These are phyloP conservation scores for Linepithema humile DNA, from an alignment of 1,140 invertebrate species.

Conservation along the genomic window DNA sequence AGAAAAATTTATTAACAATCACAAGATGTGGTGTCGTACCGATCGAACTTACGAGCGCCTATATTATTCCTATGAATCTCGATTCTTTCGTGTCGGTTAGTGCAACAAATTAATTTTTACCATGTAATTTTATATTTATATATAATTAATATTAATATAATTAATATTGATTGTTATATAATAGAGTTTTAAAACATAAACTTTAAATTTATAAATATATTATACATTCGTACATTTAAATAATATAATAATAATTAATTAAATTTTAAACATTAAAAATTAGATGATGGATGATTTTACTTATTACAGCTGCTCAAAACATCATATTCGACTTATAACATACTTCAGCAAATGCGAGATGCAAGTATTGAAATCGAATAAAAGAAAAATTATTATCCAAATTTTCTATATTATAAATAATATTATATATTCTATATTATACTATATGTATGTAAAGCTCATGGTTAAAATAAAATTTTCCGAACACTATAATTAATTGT, in stretches of 20 bases:
- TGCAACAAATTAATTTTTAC: background rate
- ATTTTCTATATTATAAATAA: no score
- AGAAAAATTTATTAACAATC: conserved; percentile 45
- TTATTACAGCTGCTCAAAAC: conserved; percentile 59
- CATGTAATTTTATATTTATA: background rate
- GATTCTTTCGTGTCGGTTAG: conserved; percentile 58
- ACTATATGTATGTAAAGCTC: background rate
- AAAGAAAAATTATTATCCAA: background rate
- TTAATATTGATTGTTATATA: background rate
- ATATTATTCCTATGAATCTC: conserved; percentile 48
- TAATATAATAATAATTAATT: no score
- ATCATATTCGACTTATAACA: conserved; percentile 56
- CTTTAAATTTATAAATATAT: no score
- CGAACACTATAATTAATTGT: background rate
- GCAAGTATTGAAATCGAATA: background rate
- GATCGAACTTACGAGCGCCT: conserved; percentile 50
- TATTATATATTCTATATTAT: background rate
- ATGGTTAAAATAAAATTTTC: conserved; percentile 1
- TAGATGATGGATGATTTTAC: background rate
- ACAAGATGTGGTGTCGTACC: conserved; percentile 44
- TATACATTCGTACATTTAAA: no score
- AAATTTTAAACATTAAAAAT: background rate
- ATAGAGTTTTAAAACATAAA: background rate
- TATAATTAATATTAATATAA: no score
- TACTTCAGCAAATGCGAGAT: conserved; percentile 39